phyloP scores from a whole-genome alignment of 1,140 invertebrate genomes.

The Dermatophagoides farinae region DNA sequence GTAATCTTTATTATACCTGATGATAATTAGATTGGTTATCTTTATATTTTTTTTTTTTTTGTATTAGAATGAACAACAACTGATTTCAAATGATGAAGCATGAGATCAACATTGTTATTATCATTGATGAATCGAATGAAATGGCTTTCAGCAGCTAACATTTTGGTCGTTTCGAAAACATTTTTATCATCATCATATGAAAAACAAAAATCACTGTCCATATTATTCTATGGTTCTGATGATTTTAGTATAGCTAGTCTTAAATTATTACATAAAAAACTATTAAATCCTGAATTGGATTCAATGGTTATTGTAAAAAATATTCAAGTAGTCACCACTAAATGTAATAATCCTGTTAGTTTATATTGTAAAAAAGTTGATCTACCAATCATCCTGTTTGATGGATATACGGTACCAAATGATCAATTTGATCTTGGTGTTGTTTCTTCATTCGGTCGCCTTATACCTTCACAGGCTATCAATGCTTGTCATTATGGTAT shows the following conservation, averaged over 20 bases:
- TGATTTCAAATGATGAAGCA: too few species aligned
- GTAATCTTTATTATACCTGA: too few species aligned
- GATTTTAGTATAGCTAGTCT: constrained; percentile 21
- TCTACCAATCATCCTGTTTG: constrained; percentile 23
- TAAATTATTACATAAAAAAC: constrained; percentile 19
- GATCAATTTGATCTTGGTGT: constrained; percentile 27
- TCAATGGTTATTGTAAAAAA: background rate
- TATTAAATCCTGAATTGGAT: background rate
- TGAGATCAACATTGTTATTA: too few species aligned
- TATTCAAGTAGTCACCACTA: constrained; percentile 7
- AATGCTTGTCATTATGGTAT: constrained; percentile 23
- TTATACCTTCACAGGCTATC: constrained; percentile 26
- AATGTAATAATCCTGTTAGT: constrained; percentile 17
- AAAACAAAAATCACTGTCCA: background rate
- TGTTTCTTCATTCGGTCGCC: constrained; percentile 29
- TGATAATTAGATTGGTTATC: too few species aligned
- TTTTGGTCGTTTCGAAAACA: background rate
- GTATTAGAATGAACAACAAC: too few species aligned
- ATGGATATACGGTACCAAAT: constrained; percentile 12
- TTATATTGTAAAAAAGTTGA: constrained; percentile 19
- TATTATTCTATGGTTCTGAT: constrained; percentile 25
- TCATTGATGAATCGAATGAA: too few species aligned
- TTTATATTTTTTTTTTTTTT: too few species aligned
- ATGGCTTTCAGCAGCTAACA: too few species aligned
- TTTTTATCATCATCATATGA: background rate